phyloP scores from a whole-genome alignment of 1,140 invertebrate genomes.

The Caerostris extrusa region DNA sequence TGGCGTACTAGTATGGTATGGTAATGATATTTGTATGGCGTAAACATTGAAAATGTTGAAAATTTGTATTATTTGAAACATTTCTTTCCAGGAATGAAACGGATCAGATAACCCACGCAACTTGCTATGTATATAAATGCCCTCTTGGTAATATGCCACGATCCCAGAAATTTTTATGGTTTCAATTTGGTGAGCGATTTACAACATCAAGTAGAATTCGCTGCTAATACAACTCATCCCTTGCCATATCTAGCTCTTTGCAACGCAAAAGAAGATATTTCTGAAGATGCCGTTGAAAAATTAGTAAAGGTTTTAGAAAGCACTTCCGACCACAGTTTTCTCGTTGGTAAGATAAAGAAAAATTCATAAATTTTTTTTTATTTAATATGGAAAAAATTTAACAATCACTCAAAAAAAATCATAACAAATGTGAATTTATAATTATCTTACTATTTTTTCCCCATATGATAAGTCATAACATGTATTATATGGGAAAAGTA shows the following conservation, averaged over 20 bases:
- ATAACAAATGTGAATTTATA: too few species aligned
- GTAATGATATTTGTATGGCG: too few species aligned
- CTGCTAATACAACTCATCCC: background rate
- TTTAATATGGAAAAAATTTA: too few species aligned
- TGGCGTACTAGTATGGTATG: too few species aligned
- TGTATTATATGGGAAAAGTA: too few species aligned
- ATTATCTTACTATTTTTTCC: too few species aligned
- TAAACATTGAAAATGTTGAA: too few species aligned
- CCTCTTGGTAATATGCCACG: slow-evolving; percentile 28
- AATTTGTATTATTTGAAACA: too few species aligned
- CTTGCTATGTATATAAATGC: slow-evolving; percentile 35
- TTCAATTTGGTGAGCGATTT: slow-evolving; percentile 1
- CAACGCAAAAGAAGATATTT: background rate
- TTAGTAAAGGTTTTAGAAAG: background rate
- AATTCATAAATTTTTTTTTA: too few species aligned
- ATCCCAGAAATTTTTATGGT: slow-evolving; percentile 51
- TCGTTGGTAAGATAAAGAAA: background rate
- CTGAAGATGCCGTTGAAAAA: background rate
- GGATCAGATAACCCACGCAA: background rate
- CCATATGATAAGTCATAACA: too few species aligned
- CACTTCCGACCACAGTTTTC: background rate
- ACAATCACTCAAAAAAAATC: too few species aligned
- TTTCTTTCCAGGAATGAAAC: slow-evolving; percentile 20
- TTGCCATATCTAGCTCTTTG: slow-evolving; percentile 29
- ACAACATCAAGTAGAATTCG: background rate